Base-by-base conservation (phyloP, 1,140 invertebrate genomes). In the Cardiocondyla obscurior region DNA sequence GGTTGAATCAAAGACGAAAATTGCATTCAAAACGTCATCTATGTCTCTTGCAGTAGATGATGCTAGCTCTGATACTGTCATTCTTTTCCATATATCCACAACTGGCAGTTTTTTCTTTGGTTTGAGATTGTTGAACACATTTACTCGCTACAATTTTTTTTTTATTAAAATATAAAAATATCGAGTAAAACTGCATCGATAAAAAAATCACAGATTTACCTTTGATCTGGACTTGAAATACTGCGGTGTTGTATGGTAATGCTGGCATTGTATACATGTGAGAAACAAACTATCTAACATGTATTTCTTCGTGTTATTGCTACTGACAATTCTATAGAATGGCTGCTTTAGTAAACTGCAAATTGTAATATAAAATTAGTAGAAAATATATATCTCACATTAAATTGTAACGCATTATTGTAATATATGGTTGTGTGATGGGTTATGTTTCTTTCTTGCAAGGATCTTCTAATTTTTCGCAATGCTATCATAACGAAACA, bases 21-120 rank as follows among this genome's bases (percentile, higher is more conserved):
- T 95, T 2, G 95, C 95, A 91, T 97, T 95, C 82, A 96, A 95
- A 7, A 98, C 92, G 91, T 97, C 94, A 89, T 95, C 93, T 64
- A 95, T 76, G 93, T 95, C 92, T 92, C 95, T 95, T 22, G 94
- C 90, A 14, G 96, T 79, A 0, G 95, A 94, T 65, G 95, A 89
- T 28, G 97, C 96, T 83, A 98, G 92, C 90, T 98, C 96, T 57
- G 90, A 81, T 0, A 98, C 95, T 12, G 96, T 97, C 95, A 98
- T 98, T 88, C 96, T 95, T 62, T 94, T 94, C 97, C 97, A 98
- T 76, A 98, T 93, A 70, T 96, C 95, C 6, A 97, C 91, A 16
- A 96, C 91, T 85, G 93, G 90, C 3, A 65, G 81, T 67, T 90
- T 90, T 70, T 94, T 94, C 44, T 64, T 88, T 14, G 30, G 6